Base-by-base conservation (phyloP, 2,888 invertebrate genomes). In the Marronus borbonicus region DNA sequence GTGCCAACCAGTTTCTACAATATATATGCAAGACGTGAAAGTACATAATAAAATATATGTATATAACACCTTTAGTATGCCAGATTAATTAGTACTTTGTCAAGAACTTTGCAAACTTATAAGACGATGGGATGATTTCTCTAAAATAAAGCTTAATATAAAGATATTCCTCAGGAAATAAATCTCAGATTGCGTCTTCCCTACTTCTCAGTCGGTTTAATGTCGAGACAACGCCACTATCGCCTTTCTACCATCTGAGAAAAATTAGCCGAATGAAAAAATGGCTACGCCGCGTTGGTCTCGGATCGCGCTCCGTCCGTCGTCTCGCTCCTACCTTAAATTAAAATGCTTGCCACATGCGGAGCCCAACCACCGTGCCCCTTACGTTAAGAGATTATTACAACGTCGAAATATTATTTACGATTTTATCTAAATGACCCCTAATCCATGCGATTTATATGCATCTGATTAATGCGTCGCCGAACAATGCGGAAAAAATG, bases 291-390 rank as follows among this genome's bases (percentile, higher is more conserved):
- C 7, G 28, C 28, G 28, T 24, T 60, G 17, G 28, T 28, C 8
- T 28, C 10, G 1, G 24, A 20, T 28, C 20, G 8, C 60, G 8
- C 17, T 17, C 55, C 14, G 3, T 55, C 17, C n/a, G n/a, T n/a
- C n/a, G 5, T n/a, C 55, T 4, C 55, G 8, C 5, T 60, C 12
- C 12, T 28, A 20, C 28, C 5, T 60, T 55, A 69, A 69, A 77
- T 77, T 77, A 77, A 77, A 70, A 77, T 77, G 62, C 77, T 60
- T 68, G 70, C 77, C 77, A 77, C 77, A 77, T 62, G 60, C 69
- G 20, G 68, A 55, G 76, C 28, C 36, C 58, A n/a, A 55, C 44
- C 55, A 44, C 31, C 10, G 17, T 28, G 70, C 17, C 55, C 12
- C 55, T n/a, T 55, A 24, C 70, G 58, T 70, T 70, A 70, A 68